These are phyloP conservation scores for Labeo catla DNA, from an alignment of 2,113 vertebrate species.

Conservation along the genomic window DNA sequence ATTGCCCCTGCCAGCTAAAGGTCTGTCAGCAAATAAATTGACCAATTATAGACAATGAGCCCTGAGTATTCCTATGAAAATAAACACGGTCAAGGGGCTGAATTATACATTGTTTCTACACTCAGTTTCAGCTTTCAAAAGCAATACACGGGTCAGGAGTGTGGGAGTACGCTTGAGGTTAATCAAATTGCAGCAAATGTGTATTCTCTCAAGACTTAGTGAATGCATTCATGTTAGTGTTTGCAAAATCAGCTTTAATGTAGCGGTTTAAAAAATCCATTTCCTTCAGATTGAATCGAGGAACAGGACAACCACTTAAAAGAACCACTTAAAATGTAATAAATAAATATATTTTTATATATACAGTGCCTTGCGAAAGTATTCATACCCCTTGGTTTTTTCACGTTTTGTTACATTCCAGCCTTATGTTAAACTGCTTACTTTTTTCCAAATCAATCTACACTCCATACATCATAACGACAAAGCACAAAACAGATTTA, in stretches of 20 bases:
- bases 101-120: conserved; percentile 1
- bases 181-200: conserved; percentile 26
- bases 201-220: conserved; percentile 1
- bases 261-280: background rate
- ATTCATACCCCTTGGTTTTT: too few species aligned
- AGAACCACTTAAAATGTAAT: background rate
- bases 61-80: conserved; percentile 3
- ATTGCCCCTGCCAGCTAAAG: background rate
- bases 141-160: background rate
- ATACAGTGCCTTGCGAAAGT: too few species aligned
- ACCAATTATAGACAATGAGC: conserved; percentile 29
- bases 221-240: background rate
- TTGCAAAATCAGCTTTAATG: conserved; percentile 1
- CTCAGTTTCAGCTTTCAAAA: conserved; percentile 14
- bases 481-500: too few species aligned
- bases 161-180: conserved; percentile 8
- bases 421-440: background rate
- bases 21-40: conserved; percentile 12
- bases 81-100: conserved; percentile 1
- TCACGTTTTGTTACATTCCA: background rate
- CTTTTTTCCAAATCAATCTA: background rate
- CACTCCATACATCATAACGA: too few species aligned
- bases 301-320: background rate
- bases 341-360: too few species aligned
- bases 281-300: background rate